A percentile compares a stretch with the other conserved stretches of the same genome.
Evolutionary conservation across 2,888 invertebrate species (phyloP).

Genomic region (Griposia aprilina): DNA sequence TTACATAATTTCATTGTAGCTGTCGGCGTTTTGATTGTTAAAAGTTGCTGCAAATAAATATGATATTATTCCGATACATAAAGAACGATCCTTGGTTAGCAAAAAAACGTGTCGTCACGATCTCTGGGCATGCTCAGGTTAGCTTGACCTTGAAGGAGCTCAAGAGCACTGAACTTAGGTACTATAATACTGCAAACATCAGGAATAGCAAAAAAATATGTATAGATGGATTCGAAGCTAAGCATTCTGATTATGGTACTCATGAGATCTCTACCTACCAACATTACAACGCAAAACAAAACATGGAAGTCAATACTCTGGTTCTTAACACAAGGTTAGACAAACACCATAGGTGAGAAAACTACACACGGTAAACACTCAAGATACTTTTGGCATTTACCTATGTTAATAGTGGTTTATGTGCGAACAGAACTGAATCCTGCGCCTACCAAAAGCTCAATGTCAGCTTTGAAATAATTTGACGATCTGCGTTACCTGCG

Average conservation of each 20-base stretch:
- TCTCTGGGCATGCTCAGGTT: constrained; percentile 29
- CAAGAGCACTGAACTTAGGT: constrained; percentile 34
- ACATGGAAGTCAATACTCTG: background rate
- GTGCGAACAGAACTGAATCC: background rate
- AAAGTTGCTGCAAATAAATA: background rate
- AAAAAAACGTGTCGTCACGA: constrained; percentile 58
- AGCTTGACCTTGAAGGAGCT: constrained; percentile 52
- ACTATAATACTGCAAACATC: background rate
- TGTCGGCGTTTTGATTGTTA: background rate
- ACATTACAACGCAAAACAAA: background rate
- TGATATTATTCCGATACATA: background rate
- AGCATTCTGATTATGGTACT: background rate
- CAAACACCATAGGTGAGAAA: constrained; percentile 8
- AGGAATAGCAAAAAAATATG: background rate
- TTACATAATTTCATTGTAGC: background rate
- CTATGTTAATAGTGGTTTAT: constrained; percentile 9
- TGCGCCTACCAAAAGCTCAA: background rate
- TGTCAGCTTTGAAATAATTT: constrained; percentile 24
- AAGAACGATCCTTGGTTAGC: background rate
- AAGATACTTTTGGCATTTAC: background rate
- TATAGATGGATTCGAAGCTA: background rate
- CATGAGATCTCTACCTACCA: background rate
- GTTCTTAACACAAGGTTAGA: constrained; percentile 6
- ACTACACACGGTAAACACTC: constrained; percentile 18
- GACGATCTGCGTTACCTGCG: background rate